A percentile compares a stretch with the other conserved stretches of the same genome.
These are phyloP conservation scores for Acropora tenuis DNA, from an alignment of 64 coral and sea anemone genomes.

Conservation along the genomic window DNA sequence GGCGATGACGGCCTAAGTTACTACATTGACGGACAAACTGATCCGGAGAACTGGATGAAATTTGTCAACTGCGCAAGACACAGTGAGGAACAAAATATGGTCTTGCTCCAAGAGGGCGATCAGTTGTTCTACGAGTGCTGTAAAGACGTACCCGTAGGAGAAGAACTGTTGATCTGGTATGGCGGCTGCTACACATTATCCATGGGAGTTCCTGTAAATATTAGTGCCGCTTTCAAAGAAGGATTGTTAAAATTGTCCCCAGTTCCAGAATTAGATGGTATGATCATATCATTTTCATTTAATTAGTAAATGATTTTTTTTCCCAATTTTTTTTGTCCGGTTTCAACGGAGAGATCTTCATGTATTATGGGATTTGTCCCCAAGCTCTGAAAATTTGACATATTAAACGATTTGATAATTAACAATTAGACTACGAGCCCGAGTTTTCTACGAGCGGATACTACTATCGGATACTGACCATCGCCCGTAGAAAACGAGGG, in stretches of 20 bases:
- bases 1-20: slow-evolving; percentile 48
- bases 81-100: slow-evolving; percentile 74
- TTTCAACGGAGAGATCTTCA: too few species aligned
- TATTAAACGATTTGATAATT: too few species aligned
- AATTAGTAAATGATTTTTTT: too few species aligned
- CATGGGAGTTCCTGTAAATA: slow-evolving; percentile 66
- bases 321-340: too few species aligned
- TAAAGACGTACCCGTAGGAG: slow-evolving; percentile 58
- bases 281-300: background rate
- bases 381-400: too few species aligned
- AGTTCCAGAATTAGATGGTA: slow-evolving; percentile 15
- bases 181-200: slow-evolving; percentile 63
- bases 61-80: slow-evolving; percentile 80
- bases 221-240: slow-evolving; percentile 52
- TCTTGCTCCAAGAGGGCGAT: slow-evolving; percentile 76
- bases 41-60: slow-evolving; percentile 93
- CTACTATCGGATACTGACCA: too few species aligned
- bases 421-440: too few species aligned
- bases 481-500: too few species aligned
- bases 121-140: slow-evolving; percentile 77
- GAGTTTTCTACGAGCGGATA: too few species aligned
- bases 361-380: too few species aligned
- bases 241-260: background rate
- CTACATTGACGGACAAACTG: slow-evolving; percentile 77
- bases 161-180: slow-evolving; percentile 88